Base-by-base conservation (phyloP, 2,888 invertebrate species). In the Rhopalosiphum nymphaeae region DNA sequence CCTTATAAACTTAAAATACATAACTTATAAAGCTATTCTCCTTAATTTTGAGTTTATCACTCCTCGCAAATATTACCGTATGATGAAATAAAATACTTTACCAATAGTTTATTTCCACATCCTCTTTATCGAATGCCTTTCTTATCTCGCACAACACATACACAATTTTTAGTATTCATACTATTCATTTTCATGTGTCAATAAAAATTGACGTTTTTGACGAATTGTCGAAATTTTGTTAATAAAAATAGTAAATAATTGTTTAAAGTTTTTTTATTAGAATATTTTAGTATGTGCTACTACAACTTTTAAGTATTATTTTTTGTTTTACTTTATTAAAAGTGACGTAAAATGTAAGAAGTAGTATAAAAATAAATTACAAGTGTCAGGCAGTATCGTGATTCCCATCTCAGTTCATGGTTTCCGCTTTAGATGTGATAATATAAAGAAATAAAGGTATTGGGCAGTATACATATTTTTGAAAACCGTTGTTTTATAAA, bases 171-270 rank as follows among this genome's bases (percentile, higher is more conserved):
- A 85, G 42, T 29, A 44, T 89, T 57, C 44, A 57, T 91, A 87
- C 16, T 53, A 53, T 49, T 78, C 26, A 57, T 25, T 61, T 36
- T 61, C 36, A 46, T 25, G 46, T 86, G 57, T 91, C 86, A 86
- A 86, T 91, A 86, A 57, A 57, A 91, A 44, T 44, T 46, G 44
- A 91, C 86, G 11, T n/a, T 29, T 44, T 56, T 36, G 1, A 11
- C 2, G n/a, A n/a, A 57, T 91, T 29, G 16, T 86, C 44, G 46
- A 91, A 91, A n/a, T 91, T 91, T 36, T 26, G 56, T 57, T 86
- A 91, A 53, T 86, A 91, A 46, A 46, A 57, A 86, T 46, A 86
- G 86, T 57, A 91, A 91, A 91, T 91, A 91, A 86, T 91, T 91
- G 86, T 61, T 91, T n/a, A 46, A 91, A 91, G 91, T 86, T 91